Base-by-base conservation (phyloP, 2,113 vertebrate species). In the Gymnogyps californianus region DNA sequence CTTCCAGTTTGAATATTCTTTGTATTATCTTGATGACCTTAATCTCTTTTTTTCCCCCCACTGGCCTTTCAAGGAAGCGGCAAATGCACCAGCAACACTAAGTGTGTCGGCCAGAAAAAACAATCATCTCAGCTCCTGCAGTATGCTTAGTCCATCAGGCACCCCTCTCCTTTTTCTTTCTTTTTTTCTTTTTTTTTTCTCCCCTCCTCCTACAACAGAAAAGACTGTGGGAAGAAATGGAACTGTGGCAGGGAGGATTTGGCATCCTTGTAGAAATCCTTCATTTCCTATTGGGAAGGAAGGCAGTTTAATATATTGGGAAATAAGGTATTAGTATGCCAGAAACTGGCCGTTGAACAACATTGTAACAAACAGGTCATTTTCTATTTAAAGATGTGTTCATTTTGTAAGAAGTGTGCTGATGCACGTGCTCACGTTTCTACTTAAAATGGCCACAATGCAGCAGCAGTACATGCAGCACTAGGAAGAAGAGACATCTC, bases 1-100 rank as follows among this genome's bases (percentile, higher is more conserved):
- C 95, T 98, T 98, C 97, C 94, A 98, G 96, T 98, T 97, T 98
- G 97, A 98, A 98, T 98, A 98, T 97, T 98, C 95, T 96, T 90
- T 93, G 89, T 87, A 97, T 98, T 98, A 98, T 98, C 98, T 98
- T 97, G 97, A 98, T 98, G 98, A 98, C 98, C 98, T 97, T 98
- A 97, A 98, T 98, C 96, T 98, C 93, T 97, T 94, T 87, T 54
- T 76, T 62, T 1, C 7, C 47, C 17, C 67, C 38, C 46, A 58
- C 78, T 92, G 92, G 96, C 95, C 97, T 96, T 96, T 94, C 81
- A 77, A 93, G 96, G 95, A 97, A 97, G 93, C 46, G 2, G 47
- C 75, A 85, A 97, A 97, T 9, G 46, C 91, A 93, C 93, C 51
- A 92, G 93, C 49, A 78, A 97, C 91, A 89, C 80, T n/a, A 77